These are phyloP conservation scores for Sphyrna mokarran DNA, from an alignment of 2,113 vertebrate genomes.

Conservation along the genomic window DNA sequence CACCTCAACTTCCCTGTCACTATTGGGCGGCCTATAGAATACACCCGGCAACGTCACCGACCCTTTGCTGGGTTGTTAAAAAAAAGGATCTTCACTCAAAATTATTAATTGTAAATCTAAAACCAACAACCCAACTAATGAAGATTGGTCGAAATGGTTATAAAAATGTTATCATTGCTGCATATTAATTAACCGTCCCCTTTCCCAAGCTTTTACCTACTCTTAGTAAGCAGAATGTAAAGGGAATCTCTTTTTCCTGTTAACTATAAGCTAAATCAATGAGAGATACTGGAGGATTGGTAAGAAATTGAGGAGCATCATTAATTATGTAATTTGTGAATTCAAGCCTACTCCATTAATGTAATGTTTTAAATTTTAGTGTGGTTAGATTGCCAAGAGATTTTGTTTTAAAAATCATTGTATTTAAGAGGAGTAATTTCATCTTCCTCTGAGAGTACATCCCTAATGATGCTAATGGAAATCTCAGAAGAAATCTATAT, in stretches of 20 bases:
- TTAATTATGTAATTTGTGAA: background rate
- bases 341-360: background rate
- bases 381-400: background rate
- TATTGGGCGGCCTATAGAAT: no score
- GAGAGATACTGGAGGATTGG: background rate
- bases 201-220: background rate
- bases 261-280: background rate
- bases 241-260: background rate
- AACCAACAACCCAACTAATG: background rate
- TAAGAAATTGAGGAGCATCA: background rate
- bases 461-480: background rate
- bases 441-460: background rate
- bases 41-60: no score
- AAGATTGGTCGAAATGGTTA: background rate
- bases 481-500: background rate
- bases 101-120: constrained; percentile 8
- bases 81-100: constrained; percentile 19
- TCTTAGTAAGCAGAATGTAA: background rate
- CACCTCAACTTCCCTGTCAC: no score
- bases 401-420: background rate
- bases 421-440: background rate
- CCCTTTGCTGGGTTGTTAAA: background rate
- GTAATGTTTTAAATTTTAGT: background rate
- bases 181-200: background rate
- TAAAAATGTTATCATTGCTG: background rate